Evolutionary conservation across 2,113 vertebrate genomes (phyloP), one percentile per base, ranked within the genome.

Genomic region (Steatornis caripensis): DNA sequence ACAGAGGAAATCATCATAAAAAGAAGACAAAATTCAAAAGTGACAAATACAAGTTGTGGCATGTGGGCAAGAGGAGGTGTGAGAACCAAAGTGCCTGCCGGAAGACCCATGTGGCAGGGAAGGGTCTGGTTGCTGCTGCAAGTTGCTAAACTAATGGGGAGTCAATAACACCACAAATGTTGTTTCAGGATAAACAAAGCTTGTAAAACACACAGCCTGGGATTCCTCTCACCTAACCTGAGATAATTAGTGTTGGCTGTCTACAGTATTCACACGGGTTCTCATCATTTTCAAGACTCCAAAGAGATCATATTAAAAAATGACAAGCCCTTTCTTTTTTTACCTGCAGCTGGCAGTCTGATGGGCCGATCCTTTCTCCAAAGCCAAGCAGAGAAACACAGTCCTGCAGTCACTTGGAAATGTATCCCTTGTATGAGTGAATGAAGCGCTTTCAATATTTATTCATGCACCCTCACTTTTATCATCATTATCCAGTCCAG

Each of bases 361-460:
- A 4, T 30, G 36, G 27, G 27, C 12, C 1, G 2, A 64, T 20
- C 66, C 45, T 74, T 27, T 60, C 43, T 45, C 49, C 55, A 77
- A 55, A 55, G 70, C 86, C 43, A 71, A 71, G 51, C 45, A 92
- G 74, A 74, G 30, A 84, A 91, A 95, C 30, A 48, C 54, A 93
- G 36, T 84, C 57, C 37, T 76, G 65, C 57, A 61, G 65, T 43
- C 2, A 1, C 65, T 80, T 72, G 43, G 30, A 96, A 97, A 97
- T 39, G 18, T 57, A 53, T 87, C 22, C 6, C 66, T 83, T 69
- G 20, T 53, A 57, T 21, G 48, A 93, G 55, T 51, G 74, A 60
- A 76, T 93, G 78, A 96, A 97, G 87, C 46, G 15, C 49, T 88
- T 92, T 49, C 91, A 84, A 95, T 87, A 97, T 90, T 95, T 89